Evolutionary conservation across 2,113 vertebrate genomes (phyloP).

Genomic region (Calyptomena viridis): DNA sequence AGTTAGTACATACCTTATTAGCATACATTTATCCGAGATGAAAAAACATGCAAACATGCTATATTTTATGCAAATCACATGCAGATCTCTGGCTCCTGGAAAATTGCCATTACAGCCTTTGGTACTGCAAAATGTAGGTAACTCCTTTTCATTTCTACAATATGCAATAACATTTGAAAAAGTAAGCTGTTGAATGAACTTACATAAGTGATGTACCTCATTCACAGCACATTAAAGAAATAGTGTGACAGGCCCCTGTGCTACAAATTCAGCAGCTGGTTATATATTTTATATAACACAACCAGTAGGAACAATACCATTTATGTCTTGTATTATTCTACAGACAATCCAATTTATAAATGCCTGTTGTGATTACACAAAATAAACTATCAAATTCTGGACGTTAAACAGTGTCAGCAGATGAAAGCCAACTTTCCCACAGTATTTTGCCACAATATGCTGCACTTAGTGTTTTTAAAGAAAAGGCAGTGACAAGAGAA

Average conservation of each 20-base stretch:
- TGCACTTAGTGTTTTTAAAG: constrained; percentile 18
- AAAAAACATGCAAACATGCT: background rate
- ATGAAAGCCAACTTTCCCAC: constrained; percentile 51
- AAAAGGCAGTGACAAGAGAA: background rate
- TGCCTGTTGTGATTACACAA: constrained; percentile 59
- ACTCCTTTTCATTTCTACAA: background rate
- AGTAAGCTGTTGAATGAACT: background rate
- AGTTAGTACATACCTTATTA: constrained; percentile 28
- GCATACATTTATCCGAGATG: background rate
- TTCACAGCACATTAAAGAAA: background rate
- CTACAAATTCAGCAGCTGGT: constrained; percentile 4
- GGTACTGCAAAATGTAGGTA: background rate
- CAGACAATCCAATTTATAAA: constrained; percentile 68
- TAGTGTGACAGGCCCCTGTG: background rate
- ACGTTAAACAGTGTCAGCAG: constrained; percentile 61
- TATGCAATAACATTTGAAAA: background rate
- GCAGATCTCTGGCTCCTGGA: background rate
- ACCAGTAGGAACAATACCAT: background rate
- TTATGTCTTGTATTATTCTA: constrained; percentile 59
- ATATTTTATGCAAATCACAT: background rate
- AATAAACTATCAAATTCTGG: constrained; percentile 56
- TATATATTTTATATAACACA: background rate
- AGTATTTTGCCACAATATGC: background rate
- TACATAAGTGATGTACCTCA: background rate
- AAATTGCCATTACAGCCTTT: background rate